These are phyloP conservation scores for Manacus vitellinus DNA, from an alignment of 2,113 vertebrate species.

Conservation along the genomic window DNA sequence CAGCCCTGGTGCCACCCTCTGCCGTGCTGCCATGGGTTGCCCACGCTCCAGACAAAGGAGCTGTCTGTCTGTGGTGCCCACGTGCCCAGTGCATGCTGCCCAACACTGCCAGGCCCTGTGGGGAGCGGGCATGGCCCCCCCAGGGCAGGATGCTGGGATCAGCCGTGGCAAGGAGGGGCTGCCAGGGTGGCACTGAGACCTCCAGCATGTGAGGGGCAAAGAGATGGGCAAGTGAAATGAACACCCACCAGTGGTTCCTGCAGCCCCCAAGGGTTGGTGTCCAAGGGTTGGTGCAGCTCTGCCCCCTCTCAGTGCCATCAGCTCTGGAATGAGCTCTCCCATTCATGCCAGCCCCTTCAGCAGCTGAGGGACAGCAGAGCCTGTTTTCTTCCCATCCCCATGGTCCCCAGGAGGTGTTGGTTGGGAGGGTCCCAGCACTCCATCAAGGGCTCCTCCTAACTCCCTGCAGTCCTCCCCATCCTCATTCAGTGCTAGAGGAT, in stretches of 20 bases:
- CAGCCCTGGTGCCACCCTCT: not conserved
- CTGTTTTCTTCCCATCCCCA: not conserved
- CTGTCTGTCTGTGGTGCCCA: not conserved
- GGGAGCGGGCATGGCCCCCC: rapidly evolving
- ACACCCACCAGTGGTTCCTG: not conserved
- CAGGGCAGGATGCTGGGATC: rapidly evolving
- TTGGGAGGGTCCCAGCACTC: not conserved
- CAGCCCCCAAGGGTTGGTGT: not conserved
- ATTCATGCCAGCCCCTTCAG: rapidly evolving
- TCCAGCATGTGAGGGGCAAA: not conserved
- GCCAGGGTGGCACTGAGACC: rapidly evolving
- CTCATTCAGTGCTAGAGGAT: not conserved
- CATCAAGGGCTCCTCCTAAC: not conserved
- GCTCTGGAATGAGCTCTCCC: not conserved
- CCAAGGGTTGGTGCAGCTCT: not conserved
- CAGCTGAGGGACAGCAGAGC: not conserved
- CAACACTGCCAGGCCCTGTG: rapidly evolving
- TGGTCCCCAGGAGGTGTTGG: not conserved
- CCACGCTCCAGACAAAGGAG: not conserved
- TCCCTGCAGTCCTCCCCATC: not conserved
- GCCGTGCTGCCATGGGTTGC: not conserved
- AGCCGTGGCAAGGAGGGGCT: not conserved
- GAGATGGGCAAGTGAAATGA: rapidly evolving
- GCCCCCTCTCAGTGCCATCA: not conserved
- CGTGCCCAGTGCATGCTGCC: rapidly evolving